These are phyloP conservation scores for Electrophaes corylata DNA, from an alignment of 2,888 invertebrate species.

Conservation along the genomic window DNA sequence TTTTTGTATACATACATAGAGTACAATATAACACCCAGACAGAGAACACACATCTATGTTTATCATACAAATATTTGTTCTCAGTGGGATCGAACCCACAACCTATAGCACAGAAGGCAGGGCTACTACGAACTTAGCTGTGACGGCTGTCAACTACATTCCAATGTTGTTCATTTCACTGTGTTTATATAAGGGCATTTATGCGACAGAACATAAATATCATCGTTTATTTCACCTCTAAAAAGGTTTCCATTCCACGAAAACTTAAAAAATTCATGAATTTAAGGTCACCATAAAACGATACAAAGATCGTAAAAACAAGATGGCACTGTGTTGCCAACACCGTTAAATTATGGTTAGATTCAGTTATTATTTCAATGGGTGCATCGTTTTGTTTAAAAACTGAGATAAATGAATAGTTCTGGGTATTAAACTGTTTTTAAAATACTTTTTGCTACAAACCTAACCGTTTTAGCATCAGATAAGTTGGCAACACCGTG, in stretches of 20 bases:
- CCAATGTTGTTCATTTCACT: not conserved
- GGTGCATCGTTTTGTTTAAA: no score
- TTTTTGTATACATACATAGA: no score
- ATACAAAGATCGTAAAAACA: conserved; percentile 29
- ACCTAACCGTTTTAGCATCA: not conserved
- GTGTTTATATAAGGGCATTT: not conserved
- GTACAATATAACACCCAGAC: no score
- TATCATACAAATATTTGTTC: no score
- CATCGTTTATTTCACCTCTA: conserved; percentile 1
- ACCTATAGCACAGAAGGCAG: no score
- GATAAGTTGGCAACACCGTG: conserved; percentile 4
- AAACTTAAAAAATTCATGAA: conserved; percentile 31
- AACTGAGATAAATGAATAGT: no score
- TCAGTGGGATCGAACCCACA: no score
- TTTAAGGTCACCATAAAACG: conserved; percentile 30
- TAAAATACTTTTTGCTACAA: not conserved
- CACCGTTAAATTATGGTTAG: conserved; percentile 5
- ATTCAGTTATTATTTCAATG: not conserved
- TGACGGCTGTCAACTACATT: no score
- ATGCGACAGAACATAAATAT: not conserved
- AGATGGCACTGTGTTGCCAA: conserved; percentile 16
- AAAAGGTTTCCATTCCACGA: conserved; percentile 14
- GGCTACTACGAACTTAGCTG: no score
- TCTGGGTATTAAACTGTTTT: not conserved
- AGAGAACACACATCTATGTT: no score